Evolutionary conservation across 1,140 invertebrate genomes (phyloP), one percentile per base, ranked within the genome.

Genomic region (Trigoniulus corallinus): DNA sequence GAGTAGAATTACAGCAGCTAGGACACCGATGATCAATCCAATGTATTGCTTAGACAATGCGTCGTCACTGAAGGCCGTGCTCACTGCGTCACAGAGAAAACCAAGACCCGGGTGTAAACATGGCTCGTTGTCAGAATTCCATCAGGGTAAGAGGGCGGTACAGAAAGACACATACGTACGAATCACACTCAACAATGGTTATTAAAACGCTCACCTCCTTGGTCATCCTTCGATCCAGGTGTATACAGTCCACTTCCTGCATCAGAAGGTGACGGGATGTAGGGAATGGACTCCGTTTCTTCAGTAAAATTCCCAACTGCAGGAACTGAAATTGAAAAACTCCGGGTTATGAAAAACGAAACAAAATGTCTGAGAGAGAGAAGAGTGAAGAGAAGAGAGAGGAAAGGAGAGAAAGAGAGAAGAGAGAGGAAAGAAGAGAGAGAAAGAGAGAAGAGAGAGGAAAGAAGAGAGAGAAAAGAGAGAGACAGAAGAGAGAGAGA

Each of bases 21-120:
- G 61, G 0, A 79, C 78, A 0, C 84, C 84, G 47, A 84, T 84
- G 22, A 85, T 78, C 29, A 88, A 70, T 0, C 83, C 83, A 26
- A 88, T 81, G 59, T 83, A 84, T 76, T 63, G 76, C 54, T 82
- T 80, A 50, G 59, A 18, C 58, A 51, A 45, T 60, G 56, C 72
- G 54, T 80, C 72, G 52, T 72, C 71, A 50, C 74, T 74, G 60
- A 75, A 71, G 45, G 70, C 61, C 15, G 75, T 74, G 54, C 74
- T 72, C 60, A 78, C 76, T 79, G 59, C 51, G 63, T n/a, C n/a
- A n/a, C n/a, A n/a, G n/a, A n/a, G n/a, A n/a, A n/a, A n/a, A n/a
- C n/a, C n/a, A n/a, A n/a, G n/a, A n/a, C n/a, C n/a, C n/a, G n/a
- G n/a, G n/a, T n/a, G n/a, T n/a, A n/a, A n/a, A n/a, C n/a, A n/a